These are phyloP conservation scores for Gymnorhina tibicen DNA, from an alignment of 2,113 vertebrate species.

Conservation along the genomic window DNA sequence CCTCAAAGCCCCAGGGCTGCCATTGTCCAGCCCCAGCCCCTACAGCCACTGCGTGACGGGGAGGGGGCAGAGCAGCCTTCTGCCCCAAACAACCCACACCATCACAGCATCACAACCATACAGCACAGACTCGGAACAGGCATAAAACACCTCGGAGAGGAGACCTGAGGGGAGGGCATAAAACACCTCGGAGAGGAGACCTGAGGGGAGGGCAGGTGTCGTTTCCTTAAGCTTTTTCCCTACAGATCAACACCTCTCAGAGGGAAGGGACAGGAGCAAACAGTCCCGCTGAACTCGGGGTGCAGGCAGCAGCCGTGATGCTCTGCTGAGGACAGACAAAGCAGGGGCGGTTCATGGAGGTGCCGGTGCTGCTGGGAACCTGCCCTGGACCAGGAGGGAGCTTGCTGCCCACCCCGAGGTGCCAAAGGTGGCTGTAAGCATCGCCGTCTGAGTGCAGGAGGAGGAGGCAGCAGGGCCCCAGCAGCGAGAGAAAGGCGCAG, in stretches of 20 bases:
- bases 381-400: not conserved
- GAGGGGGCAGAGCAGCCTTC: not conserved
- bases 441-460: accelerated
- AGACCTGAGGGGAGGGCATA: not conserved
- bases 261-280: not conserved
- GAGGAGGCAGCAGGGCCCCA: accelerated
- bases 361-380: accelerated
- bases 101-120: accelerated
- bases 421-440: not conserved
- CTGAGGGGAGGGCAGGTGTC: not conserved
- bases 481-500: accelerated
- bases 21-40: not conserved
- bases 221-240: not conserved
- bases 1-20: not conserved
- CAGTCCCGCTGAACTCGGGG: accelerated
- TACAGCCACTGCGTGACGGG: accelerated
- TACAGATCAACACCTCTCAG: accelerated
- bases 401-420: accelerated
- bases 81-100: not conserved
- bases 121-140: not conserved
- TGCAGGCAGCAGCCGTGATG: accelerated
- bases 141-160: not conserved
- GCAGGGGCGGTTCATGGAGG: accelerated
- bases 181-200: not conserved
- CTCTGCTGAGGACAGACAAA: not conserved